Percentiles rank a stretch among this genome's conserved stretches.
phyloP scores from a whole-genome alignment of 2,113 vertebrate genomes.

The Pituophis catenifer region DNA sequence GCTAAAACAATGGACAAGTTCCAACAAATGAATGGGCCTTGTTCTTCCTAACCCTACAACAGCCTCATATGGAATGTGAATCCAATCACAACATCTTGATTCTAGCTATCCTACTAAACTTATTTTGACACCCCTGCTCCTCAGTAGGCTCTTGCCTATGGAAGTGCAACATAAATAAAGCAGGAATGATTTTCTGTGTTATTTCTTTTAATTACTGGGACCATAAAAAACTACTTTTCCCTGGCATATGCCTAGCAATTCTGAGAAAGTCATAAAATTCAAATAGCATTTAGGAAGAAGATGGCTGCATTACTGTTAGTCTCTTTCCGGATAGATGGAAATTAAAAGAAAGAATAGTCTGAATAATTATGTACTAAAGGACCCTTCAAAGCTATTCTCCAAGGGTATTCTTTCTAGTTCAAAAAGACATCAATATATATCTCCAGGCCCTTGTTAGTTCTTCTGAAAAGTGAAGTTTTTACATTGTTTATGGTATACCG shows the following conservation, averaged over 20 bases:
- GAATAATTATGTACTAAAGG: slow-evolving; percentile 29
- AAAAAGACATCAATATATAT: slow-evolving; percentile 10
- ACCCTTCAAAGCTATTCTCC: background rate
- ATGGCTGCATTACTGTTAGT: slow-evolving; percentile 19
- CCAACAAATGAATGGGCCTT: background rate
- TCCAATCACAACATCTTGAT: background rate
- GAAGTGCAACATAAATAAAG: background rate
- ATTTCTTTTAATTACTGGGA: background rate
- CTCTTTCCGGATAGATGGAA: slow-evolving; percentile 24
- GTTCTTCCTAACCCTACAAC: background rate
- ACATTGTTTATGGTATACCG: background rate
- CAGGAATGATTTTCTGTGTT: background rate
- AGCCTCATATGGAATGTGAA: background rate
- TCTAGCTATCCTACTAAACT: background rate
- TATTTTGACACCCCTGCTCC: background rate
- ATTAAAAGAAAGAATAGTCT: slow-evolving; percentile 26
- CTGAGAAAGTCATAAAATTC: slow-evolving; percentile 21
- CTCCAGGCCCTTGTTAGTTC: slow-evolving; percentile 14
- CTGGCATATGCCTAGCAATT: background rate
- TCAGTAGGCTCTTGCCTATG: background rate
- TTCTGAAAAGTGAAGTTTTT: background rate
- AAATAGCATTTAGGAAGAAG: slow-evolving; percentile 3
- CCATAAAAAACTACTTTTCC: background rate
- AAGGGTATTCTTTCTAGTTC: slow-evolving; percentile 18
- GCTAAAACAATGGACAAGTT: background rate